These are phyloP conservation scores for Labrus mixtus DNA, from an alignment of 2,113 vertebrate genomes.

Conservation along the genomic window DNA sequence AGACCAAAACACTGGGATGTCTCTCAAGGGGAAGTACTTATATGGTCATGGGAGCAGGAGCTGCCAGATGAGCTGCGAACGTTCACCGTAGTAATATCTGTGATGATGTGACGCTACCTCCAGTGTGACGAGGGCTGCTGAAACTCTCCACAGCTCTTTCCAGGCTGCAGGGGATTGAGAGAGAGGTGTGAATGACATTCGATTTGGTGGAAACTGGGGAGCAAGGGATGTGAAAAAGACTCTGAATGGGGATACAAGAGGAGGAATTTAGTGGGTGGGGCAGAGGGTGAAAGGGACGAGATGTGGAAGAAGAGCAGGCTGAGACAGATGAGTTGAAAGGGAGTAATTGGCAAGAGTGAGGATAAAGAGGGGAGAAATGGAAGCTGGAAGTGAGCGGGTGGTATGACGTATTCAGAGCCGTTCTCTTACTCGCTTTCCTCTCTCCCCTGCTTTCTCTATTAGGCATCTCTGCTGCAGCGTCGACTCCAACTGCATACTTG, in stretches of 20 bases:
- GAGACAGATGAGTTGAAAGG: conserved; percentile 69
- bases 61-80: conserved; percentile 22
- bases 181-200: conserved; percentile 61
- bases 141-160: conserved; percentile 33
- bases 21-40: conserved; percentile 60
- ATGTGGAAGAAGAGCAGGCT: conserved; percentile 57
- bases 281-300: conserved; percentile 53
- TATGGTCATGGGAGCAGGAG: conserved; percentile 58
- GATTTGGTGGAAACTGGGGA: conserved; percentile 49
- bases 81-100: conserved; percentile 31
- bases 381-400: conserved; percentile 61
- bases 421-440: conserved; percentile 50
- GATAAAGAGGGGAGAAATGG: conserved; percentile 56
- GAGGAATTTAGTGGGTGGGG: conserved; percentile 55
- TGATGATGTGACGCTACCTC: conserved; percentile 36
- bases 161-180: conserved; percentile 35
- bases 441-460: conserved; percentile 56
- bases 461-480: conserved; percentile 72
- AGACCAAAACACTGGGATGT: conserved; percentile 37
- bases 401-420: conserved; percentile 58
- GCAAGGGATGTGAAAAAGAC: conserved; percentile 41
- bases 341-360: conserved; percentile 66
- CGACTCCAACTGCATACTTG: conserved; percentile 74
- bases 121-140: conserved; percentile 29
- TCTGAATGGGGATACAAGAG: conserved; percentile 57